Evolutionary conservation across 2,113 vertebrate genomes (phyloP), one percentile per base, ranked within the genome.

Genomic region (Andinoacara biseriatus): DNA sequence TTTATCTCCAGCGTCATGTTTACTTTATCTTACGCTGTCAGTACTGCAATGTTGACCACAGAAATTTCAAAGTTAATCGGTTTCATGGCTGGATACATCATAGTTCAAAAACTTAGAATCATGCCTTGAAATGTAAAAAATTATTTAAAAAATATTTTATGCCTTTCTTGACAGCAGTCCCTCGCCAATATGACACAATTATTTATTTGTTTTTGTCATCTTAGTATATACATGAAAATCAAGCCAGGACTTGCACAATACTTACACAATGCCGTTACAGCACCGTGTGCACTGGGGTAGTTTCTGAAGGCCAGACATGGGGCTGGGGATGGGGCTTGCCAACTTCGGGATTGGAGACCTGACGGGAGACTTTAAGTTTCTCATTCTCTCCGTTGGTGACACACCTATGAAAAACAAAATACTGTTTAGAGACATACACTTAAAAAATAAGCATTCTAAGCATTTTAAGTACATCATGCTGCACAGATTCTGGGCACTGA

Each of bases 281-380:
- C 98, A 99, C 95, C 97, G 97, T 5, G 97, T 97, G 90, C 98
- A 99, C 92, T 98, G 97, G 0, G 98, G 97, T 1, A 99, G 95
- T 92, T 97, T 96, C 95, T 99, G 97, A 29, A 99, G 95, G 40
- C 96, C 95, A 0, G 96, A 80, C 91, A 97, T 86, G 5, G 97
- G 93, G 8, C 93, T 83, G 54, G 92, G 94, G 72, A 97, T 94
- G 7, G 97, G 94, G 31, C 96, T 91, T 2, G 96, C 95, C 20
- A 99, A 93, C 91, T 97, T 98, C 31, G 96, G 91, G 76, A 97
- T 94, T 0, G 97, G 94, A 58, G 97, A 96, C 14, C 92, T 87
- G 69, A 96, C 78, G 0, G 95, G 95, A 46, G 95, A 95, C 90
- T 97, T 97, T 83, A 97, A 62, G 91, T 89, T 96, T 24, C 97